Evolutionary conservation across 2,113 vertebrate genomes (phyloP).

Genomic region (Sphaerodactylus townsendi): DNA sequence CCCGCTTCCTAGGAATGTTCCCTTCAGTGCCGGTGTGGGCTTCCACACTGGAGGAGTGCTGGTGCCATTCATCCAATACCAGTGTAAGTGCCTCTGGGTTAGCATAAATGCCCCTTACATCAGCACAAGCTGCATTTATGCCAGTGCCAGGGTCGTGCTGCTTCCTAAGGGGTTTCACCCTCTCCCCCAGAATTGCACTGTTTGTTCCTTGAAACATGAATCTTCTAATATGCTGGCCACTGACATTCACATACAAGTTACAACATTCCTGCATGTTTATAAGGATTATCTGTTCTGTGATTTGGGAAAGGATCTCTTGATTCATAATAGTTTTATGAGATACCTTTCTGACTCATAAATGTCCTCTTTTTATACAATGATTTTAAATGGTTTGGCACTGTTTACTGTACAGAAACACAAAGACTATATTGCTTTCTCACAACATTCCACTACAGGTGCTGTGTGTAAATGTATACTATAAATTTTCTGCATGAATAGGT

Average conservation of each 20-base stretch:
- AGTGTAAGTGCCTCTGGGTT: no score
- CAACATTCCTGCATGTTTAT: conserved; percentile 70
- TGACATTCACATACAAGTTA: conserved; percentile 69
- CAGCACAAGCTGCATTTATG: no score
- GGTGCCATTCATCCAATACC: no score
- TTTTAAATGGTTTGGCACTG: conserved; percentile 56
- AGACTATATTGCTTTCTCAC: conserved; percentile 47
- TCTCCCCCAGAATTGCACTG: no score
- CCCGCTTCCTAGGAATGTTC: no score
- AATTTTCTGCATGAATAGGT: conserved; percentile 37
- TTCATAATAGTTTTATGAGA: conserved; percentile 68
- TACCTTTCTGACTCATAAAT: conserved; percentile 69
- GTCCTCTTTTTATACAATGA: conserved; percentile 67
- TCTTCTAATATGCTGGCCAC: conserved; percentile 65
- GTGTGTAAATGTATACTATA: conserved; percentile 41
- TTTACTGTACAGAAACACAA: conserved; percentile 63
- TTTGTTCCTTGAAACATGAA: conserved; percentile 60
- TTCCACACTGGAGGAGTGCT: no score
- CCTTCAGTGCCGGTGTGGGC: no score
- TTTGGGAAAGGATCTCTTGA: conserved; percentile 66
- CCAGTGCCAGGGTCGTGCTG: no score
- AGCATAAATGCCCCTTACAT: no score
- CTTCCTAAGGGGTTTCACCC: no score
- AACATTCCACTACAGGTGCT: conserved; percentile 36
- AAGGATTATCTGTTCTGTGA: conserved; percentile 68